Base-by-base conservation (phyloP, 2,113 vertebrate species). In the Labrus mixtus region DNA sequence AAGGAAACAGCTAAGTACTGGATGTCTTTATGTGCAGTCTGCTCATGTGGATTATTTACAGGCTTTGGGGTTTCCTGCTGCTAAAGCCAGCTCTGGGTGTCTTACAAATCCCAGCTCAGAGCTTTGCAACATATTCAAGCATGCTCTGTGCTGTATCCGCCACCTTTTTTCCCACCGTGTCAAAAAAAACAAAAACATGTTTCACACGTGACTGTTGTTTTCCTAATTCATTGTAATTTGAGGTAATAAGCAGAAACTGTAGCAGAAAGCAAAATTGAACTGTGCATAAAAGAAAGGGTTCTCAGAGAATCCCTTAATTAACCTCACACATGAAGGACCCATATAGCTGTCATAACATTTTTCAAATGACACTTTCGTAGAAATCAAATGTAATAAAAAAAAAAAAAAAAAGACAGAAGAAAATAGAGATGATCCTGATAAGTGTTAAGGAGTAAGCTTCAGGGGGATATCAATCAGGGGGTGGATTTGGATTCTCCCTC, bases 21-120 rank as follows among this genome's bases (percentile, higher is more conserved):
- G 78, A 92, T 87, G 89, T 92, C 89, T 94, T 91, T 92, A 92
- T 90, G 87, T 87, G 89, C 84, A 74, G 86, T 81, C 79, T 90
- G 88, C 93, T 85, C 88, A 90, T 92, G 90, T 91, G 93, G 90
- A 93, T 93, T 94, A 93, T 94, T 93, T 93, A 93, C 92, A 93
- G 86, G 90, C 93, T 91, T 90, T 92, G 89, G 86, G 91, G 87
- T 88, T 90, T 91, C 92, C 93, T 85, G 91, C 91, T 92, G 93
- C 89, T 92, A 89, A 93, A 92, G 90, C 90, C 82, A 90, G 90
- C 85, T 90, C 88, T 78, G 87, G 87, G 89, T 90, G 90, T 88
- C 87, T 81, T 74, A 84, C 85, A 93, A 93, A 94, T 93, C 92
- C 90, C 88, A 84, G 86, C 89, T 90, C 87, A 86, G 85, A 89